These are phyloP conservation scores for Sterna hirundo DNA, from an alignment of 2,113 vertebrate species.

Conservation along the genomic window DNA sequence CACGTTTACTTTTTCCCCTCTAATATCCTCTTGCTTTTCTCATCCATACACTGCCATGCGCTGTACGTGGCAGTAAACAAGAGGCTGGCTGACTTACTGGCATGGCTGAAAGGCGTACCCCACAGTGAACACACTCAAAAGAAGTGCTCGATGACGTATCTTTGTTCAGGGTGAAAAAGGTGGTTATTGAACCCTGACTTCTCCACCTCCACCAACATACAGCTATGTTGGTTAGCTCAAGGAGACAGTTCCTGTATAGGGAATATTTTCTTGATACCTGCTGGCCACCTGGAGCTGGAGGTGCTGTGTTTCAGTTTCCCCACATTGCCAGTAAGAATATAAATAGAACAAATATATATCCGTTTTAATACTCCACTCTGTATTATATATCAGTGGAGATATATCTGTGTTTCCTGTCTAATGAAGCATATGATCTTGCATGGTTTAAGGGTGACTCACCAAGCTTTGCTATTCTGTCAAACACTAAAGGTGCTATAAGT, in stretches of 20 bases:
- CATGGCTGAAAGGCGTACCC: neutral
- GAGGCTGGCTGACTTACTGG: neutral
- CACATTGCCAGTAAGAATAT: conserved; percentile 32
- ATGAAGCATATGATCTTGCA: conserved; percentile 48
- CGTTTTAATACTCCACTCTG: conserved; percentile 43
- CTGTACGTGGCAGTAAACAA: neutral
- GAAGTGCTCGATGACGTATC: neutral
- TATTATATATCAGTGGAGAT: conserved; percentile 63
- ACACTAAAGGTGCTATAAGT: neutral
- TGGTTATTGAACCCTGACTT: neutral
- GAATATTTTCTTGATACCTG: conserved; percentile 1
- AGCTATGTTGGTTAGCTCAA: neutral
- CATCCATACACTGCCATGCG: neutral
- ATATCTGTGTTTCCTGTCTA: conserved; percentile 65
- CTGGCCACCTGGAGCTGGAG: conserved; percentile 37
- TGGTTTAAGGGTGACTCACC: conserved; percentile 49
- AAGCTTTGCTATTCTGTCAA: conserved; percentile 5
- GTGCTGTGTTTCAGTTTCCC: conserved; percentile 14
- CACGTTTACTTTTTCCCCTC: neutral
- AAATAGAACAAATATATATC: conserved; percentile 61
- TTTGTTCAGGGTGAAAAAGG: neutral
- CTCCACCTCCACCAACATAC: neutral
- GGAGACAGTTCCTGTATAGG: neutral
- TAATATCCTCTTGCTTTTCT: neutral
- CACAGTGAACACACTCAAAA: neutral